Evolutionary conservation across 2,888 invertebrate genomes (phyloP).

Genomic region (Leptogaster cylindrica): DNA sequence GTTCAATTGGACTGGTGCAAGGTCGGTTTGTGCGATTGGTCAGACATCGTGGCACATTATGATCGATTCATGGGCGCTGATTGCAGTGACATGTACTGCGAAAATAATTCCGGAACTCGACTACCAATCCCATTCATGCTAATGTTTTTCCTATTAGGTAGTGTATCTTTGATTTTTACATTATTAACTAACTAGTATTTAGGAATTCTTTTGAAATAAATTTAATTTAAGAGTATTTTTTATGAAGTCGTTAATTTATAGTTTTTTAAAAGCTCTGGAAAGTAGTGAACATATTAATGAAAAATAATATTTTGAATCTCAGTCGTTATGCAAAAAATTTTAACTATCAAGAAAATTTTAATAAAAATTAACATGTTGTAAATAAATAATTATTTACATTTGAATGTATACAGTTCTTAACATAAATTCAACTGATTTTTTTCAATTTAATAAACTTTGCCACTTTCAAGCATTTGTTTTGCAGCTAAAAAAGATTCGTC

Average conservation of each 20-base stretch:
- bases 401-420: neutral
- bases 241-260: neutral
- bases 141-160: slow-evolving; percentile 9
- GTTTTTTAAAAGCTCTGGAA: too few species aligned
- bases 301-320: too few species aligned
- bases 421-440: neutral
- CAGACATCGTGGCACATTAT: slow-evolving; percentile 68
- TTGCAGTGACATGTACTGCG: slow-evolving; percentile 56
- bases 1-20: slow-evolving; percentile 73
- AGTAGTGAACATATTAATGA: too few species aligned
- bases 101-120: slow-evolving; percentile 22
- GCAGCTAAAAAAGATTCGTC: slow-evolving; percentile 54
- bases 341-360: too few species aligned
- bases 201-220: slow-evolving; percentile 2
- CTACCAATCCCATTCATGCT: neutral
- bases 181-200: slow-evolving; percentile 11
- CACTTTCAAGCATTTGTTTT: slow-evolving; percentile 4
- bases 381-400: too few species aligned
- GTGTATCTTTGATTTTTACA: too few species aligned
- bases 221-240: slow-evolving; percentile 6
- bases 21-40: slow-evolving; percentile 81
- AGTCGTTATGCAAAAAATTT: too few species aligned
- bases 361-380: too few species aligned
- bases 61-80: slow-evolving; percentile 63
- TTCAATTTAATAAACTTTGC: slow-evolving; percentile 10